These are phyloP conservation scores for Anas platyrhynchos DNA, from an alignment of 2,113 vertebrate species.

Conservation along the genomic window DNA sequence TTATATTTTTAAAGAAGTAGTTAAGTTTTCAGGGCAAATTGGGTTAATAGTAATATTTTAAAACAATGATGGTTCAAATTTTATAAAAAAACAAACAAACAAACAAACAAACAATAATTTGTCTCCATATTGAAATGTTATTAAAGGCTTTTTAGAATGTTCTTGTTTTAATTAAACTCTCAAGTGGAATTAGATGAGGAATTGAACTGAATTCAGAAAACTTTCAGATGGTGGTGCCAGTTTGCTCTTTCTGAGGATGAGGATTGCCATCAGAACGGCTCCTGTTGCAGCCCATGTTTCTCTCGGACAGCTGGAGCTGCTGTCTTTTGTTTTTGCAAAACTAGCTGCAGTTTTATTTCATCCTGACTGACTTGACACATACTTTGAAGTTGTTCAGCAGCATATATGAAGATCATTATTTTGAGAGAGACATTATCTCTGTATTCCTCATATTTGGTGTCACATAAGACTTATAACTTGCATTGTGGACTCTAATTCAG, in stretches of 20 bases:
- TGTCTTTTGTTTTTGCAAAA: background rate
- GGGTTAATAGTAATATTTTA: background rate
- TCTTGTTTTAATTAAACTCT: background rate
- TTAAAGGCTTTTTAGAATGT: background rate
- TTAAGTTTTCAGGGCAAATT: background rate
- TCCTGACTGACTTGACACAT: background rate
- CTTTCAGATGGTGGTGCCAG: background rate
- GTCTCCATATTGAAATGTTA: background rate
- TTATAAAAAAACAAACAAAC: background rate
- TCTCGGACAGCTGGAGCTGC: background rate
- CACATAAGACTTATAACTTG: background rate
- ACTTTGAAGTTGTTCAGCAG: background rate
- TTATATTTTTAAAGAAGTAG: background rate
- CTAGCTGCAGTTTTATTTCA: constrained; percentile 37
- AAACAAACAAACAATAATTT: no score
- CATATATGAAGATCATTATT: background rate
- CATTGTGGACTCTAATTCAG: background rate
- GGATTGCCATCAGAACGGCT: background rate
- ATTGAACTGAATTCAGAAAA: background rate
- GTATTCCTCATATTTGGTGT: background rate
- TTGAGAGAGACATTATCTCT: background rate
- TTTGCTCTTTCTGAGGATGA: background rate
- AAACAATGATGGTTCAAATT: background rate
- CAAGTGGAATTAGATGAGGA: background rate
- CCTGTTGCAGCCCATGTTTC: background rate